phyloP scores from a whole-genome alignment of 2,113 vertebrate species.

The Oenanthe oenanthe region DNA sequence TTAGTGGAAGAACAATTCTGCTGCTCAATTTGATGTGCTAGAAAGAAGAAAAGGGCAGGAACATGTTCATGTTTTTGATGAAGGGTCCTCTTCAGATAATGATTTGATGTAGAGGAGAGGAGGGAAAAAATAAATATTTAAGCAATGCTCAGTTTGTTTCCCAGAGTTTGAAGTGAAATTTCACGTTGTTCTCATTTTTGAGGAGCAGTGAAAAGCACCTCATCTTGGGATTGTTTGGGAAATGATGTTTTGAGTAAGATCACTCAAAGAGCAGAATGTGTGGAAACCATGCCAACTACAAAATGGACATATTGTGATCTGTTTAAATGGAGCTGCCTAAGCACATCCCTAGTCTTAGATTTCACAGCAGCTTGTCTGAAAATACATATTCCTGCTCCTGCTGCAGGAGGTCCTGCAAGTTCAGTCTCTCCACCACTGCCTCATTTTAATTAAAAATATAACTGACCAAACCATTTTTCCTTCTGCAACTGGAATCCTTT shows the following conservation, averaged over 20 bases:
- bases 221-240: not conserved
- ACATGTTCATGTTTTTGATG: not conserved
- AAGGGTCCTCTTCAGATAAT: not conserved
- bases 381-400: not conserved
- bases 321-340: not conserved
- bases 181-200: not conserved
- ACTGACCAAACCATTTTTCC: not conserved
- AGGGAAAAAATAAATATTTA: not conserved
- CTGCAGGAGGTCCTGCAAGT: not conserved
- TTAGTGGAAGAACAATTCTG: not conserved
- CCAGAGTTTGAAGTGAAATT: not conserved
- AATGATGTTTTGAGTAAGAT: not conserved
- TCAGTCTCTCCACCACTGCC: not conserved
- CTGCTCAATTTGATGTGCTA: not conserved
- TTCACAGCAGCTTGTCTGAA: not conserved
- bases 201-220: not conserved
- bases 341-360: not conserved
- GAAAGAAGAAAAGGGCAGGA: not conserved
- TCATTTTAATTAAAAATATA: not conserved
- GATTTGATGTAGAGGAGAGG: not conserved
- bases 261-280: not conserved
- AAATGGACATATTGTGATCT: rapidly evolving
- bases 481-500: not conserved
- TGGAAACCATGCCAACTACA: rapidly evolving
- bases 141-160: not conserved